A percentile compares a stretch with the other conserved stretches of the same genome.
Conservation (phyloP, 2,797 vertebrate genomes). For the Anguilla obscura region DNA sequence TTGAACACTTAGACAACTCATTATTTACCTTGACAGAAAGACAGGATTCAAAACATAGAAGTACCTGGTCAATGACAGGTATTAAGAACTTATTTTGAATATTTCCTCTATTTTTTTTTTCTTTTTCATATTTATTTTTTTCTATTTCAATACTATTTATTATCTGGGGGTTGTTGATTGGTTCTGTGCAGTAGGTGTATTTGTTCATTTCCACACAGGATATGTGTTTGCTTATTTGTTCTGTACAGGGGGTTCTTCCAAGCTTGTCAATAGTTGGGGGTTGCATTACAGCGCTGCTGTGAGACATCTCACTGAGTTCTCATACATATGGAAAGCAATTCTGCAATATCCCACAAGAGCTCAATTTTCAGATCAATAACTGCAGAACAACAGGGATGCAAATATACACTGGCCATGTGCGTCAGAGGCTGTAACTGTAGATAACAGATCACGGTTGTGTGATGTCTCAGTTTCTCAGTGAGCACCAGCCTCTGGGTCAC, state of each 20-base stretch:
- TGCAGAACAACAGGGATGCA: neutral
- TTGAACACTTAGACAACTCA: no score
- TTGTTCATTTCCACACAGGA: no score
- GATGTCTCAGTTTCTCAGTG: neutral
- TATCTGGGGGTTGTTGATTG: no score
- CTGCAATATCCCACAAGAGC: neutral
- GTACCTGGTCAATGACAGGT: no score
- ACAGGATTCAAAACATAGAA: no score
- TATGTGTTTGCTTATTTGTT: neutral
- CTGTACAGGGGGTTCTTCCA: neutral
- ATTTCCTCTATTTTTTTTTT: no score
- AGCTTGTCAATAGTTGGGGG: neutral
- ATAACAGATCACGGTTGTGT: neutral
- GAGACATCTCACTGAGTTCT: neutral
- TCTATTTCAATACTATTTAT: no score
- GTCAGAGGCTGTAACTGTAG: neutral
- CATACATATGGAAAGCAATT: neutral
- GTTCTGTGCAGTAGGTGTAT: no score
- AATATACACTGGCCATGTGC: neutral
- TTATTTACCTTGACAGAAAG: no score
- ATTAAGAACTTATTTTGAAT: no score
- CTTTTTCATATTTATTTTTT: no score
- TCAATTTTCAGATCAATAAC: constrained; percentile 2
- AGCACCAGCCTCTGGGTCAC: neutral
- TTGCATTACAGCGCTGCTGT: neutral